phyloP scores from a whole-genome alignment of 1,140 invertebrate genomes.

The Drusus annulatus region DNA sequence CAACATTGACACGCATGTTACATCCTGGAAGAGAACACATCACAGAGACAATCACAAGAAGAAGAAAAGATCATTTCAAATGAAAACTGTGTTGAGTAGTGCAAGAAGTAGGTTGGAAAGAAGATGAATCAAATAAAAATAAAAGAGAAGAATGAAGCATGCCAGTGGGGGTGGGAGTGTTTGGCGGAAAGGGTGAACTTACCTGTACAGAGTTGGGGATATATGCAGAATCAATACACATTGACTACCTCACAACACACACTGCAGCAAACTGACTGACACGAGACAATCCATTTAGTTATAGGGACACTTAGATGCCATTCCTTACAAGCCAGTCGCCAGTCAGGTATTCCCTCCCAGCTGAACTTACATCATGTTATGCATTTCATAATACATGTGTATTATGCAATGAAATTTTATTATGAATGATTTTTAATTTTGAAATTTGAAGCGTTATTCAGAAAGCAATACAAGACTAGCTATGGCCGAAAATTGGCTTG shows the following conservation, averaged over 20 bases:
- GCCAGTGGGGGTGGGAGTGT: conserved; percentile 13
- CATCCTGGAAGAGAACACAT: conserved; percentile 44
- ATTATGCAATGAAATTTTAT: too few relatives aligned
- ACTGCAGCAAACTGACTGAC: conserved; percentile 47
- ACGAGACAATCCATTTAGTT: conserved; percentile 23
- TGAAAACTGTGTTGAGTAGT: conserved; percentile 43
- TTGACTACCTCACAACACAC: conserved; percentile 52
- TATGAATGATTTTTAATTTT: not conserved
- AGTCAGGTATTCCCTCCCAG: conserved; percentile 34
- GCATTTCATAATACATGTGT: too few relatives aligned
- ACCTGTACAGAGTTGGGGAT: conserved; percentile 6
- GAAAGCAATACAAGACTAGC: conserved; percentile 35
- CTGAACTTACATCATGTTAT: too few relatives aligned
- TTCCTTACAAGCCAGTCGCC: not conserved
- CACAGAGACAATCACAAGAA: conserved; percentile 28
- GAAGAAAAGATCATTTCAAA: conserved; percentile 45
- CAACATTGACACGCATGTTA: conserved; percentile 33
- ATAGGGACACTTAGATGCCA: conserved; percentile 16
- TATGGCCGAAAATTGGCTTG: conserved; percentile 34
- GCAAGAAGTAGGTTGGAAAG: conserved; percentile 26
- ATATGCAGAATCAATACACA: conserved; percentile 56
- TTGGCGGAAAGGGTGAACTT: conserved; percentile 2
- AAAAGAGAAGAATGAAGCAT: conserved; percentile 37
- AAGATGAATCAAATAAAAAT: conserved; percentile 40
- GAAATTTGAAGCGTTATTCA: conserved; percentile 6